Evolutionary conservation across 2,888 invertebrate genomes (phyloP), one percentile per base, ranked within the genome.

Genomic region (Fabriciana adippe): DNA sequence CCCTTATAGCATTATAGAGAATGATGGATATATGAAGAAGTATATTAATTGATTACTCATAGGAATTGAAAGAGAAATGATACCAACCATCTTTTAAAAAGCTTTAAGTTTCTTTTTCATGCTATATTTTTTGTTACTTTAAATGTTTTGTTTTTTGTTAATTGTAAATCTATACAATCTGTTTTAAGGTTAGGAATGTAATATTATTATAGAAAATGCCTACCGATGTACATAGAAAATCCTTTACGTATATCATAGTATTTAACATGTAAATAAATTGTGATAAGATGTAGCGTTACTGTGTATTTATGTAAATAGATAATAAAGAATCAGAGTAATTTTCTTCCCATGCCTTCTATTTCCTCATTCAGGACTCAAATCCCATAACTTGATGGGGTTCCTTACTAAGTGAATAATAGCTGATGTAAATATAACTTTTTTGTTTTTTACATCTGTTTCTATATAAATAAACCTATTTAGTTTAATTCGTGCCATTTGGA

Each of bases 1-100:
- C 82, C 82, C 14, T 74, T 81, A 76, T 90, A 76, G 69, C 68
- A 11, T 8, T 41, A 11, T 15, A 51, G n/a, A 26, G 21, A 55
- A 31, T 64, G 64, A 55, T 41, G 35, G 2, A 35, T 35, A 35
- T 35, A 8, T 35, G 35, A 11, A 41, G 35, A 41, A 11, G 11
- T 2, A 11, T 41, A 11, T 41, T 41, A 41, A 41, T 41, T 41
- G 2, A 41, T 41, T 11, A 41, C 3, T 41, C 35, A 41, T 11
- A 41, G 35, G 35, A 41, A 41, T 41, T 41, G 35, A 41, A 11
- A 41, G 35, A 41, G 35, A 35, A 35, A 41, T 41, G 11, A 41
- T 11, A 41, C 11, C 35, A 41, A 41, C 35, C 8, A 41, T 11
- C n/a, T 21, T 51, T 13, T 45, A 31, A 26, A 26, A 45, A 56